Conservation (phyloP, 2,797 vertebrate genomes). For the Dicrostonyx torquatus region DNA sequence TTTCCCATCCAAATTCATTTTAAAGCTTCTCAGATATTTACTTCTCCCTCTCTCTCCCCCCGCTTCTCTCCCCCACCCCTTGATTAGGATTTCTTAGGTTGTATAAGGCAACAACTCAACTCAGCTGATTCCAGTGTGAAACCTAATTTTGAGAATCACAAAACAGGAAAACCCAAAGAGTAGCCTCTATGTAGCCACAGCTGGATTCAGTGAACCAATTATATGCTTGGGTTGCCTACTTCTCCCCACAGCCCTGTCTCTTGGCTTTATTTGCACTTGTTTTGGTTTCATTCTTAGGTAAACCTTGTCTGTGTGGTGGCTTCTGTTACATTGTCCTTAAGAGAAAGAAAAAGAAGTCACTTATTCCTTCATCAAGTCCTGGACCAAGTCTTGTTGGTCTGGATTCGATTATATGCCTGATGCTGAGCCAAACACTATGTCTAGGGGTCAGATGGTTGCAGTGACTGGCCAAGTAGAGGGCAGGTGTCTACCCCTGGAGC, state of each 20-base stretch:
- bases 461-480: background rate
- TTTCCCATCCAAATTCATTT: background rate
- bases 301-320: background rate
- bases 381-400: background rate
- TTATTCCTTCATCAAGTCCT: background rate
- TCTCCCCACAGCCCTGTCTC: background rate
- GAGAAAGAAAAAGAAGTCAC: background rate
- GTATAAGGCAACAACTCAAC: background rate
- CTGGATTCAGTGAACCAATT: background rate
- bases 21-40: background rate
- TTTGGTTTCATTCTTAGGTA: background rate
- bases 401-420: background rate
- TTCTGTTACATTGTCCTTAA: background rate
- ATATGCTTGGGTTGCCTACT: background rate
- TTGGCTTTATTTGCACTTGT: background rate
- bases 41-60: background rate
- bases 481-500: background rate
- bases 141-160: conserved; percentile 14
- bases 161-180: background rate
- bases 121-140: background rate
- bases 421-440: background rate
- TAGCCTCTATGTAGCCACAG: background rate
- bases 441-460: background rate
- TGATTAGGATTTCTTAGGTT: background rate
- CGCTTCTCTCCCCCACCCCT: no score